Base-by-base conservation (phyloP, 2,113 vertebrate genomes). In the Echinops telfairi region DNA sequence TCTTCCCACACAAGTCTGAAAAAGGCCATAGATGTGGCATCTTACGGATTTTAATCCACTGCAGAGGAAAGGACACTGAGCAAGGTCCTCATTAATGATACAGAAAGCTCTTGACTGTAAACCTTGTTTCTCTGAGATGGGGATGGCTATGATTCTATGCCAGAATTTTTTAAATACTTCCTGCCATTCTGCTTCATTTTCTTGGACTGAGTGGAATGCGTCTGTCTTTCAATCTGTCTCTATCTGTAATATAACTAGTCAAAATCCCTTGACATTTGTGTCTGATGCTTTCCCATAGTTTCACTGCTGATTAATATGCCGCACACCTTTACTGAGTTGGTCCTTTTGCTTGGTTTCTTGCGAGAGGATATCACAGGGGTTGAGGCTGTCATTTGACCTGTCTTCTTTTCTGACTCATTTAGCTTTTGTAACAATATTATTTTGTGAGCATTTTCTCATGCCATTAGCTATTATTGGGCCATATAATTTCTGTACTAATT, bases 251-350 rank as follows among this genome's bases (percentile, higher is more conserved):
- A 78, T 3, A 73, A 40, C 92, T 58, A 94, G 93, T 95, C 86
- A 96, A 88, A 95, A 95, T 94, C 95, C 92, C 96, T 96, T 95
- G 93, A 95, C 92, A 92, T 96, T 96, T 96, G 62, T 93, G 66
- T 80, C 79, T 94, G 86, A 93, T n/a, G 60, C 64, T 81, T 40
- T 86, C 90, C 38, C 53, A 60, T 95, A 53, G 36, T 88, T 92
- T 85, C 38, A 27, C 12, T 89, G 76, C 76, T 92, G 86, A 96
- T 90, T 95, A 88, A 90, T 95, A 90, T 33, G 58, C 53, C 47
- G 88, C 87, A 53, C 9, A 81, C 40, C 66, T 93, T 83, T 53
- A n/a, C 40, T 68, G 10, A 22, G 71, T 90, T 38, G 19, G 58
- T 70, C 17, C 19, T 86, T 95, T 88, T 14, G 1, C 70, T 86